A percentile compares a stretch with the other conserved stretches of the same genome.
Conservation (phyloP, 2,888 invertebrate genomes). For the Endotricha flammealis region DNA sequence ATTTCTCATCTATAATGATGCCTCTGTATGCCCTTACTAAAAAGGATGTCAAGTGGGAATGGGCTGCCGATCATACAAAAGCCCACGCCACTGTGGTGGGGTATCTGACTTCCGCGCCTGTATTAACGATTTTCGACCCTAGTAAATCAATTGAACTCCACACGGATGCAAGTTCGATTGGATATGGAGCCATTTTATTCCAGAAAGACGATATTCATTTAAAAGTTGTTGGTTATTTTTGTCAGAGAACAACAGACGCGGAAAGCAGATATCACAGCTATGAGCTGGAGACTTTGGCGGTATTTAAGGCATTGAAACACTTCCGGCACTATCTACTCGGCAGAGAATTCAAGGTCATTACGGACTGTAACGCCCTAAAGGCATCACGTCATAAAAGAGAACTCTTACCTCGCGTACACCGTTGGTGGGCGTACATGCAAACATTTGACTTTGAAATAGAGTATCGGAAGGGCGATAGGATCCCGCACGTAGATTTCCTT, state of each 20-base stretch:
- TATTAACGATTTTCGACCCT: conserved; percentile 18
- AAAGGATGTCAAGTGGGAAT: conserved; percentile 18
- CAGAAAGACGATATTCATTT: conserved; percentile 11
- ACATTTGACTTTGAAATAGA: conserved; percentile 25
- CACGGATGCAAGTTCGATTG: conserved; percentile 26
- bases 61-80: conserved; percentile 22
- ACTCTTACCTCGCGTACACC: conserved; percentile 24
- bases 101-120: conserved; percentile 16
- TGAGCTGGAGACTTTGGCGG: conserved; percentile 21
- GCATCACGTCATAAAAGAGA: conserved; percentile 30
- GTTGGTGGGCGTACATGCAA: conserved; percentile 34
- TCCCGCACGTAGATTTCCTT: conserved; percentile 26
- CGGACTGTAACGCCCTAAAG: conserved; percentile 31
- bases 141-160: conserved; percentile 15
- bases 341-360: conserved; percentile 18
- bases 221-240: conserved; percentile 15
- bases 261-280: conserved; percentile 20
- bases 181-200: conserved; percentile 20
- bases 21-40: conserved; percentile 23
- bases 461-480: conserved; percentile 21
- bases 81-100: conserved; percentile 16
- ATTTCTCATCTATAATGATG: conserved; percentile 20
- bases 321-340: conserved; percentile 28
- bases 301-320: conserved; percentile 23
- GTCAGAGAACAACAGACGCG: conserved; percentile 10